Conservation (phyloP, 2,113 vertebrate species). For the Otus sunia region DNA sequence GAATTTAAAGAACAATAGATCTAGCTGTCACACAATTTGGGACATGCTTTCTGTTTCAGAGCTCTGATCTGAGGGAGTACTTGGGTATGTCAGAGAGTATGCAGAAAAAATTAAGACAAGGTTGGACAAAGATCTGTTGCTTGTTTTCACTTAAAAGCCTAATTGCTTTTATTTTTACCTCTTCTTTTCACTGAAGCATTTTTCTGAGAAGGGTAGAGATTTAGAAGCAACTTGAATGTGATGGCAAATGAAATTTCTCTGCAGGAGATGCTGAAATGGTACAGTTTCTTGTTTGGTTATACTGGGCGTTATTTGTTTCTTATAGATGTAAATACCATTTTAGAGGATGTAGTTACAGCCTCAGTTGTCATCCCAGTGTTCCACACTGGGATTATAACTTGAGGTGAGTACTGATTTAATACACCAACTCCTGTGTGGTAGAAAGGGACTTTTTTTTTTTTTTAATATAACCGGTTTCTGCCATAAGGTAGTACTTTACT, state of each 20-base stretch:
- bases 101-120: not conserved
- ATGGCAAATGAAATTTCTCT: not conserved
- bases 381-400: not conserved
- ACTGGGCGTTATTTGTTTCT: not conserved
- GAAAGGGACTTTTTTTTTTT: not conserved
- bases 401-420: not conserved
- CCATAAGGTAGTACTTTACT: not conserved
- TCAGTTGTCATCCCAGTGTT: not conserved
- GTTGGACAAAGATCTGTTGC: not conserved
- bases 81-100: not conserved
- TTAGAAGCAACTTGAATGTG: not conserved
- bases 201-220: not conserved
- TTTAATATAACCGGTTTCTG: not conserved
- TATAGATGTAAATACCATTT: not conserved
- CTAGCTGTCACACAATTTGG: not conserved
- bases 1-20: not conserved
- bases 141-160: not conserved
- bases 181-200: not conserved
- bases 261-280: not conserved
- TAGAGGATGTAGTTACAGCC: not conserved
- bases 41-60: not conserved
- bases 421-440: not conserved
- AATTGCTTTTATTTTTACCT: not conserved
- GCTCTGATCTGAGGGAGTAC: not conserved
- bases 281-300: not conserved